Percentiles rank a stretch among this genome's conserved stretches.
phyloP scores from a whole-genome alignment of 2,888 invertebrate genomes.

The Drosophila histrio region DNA sequence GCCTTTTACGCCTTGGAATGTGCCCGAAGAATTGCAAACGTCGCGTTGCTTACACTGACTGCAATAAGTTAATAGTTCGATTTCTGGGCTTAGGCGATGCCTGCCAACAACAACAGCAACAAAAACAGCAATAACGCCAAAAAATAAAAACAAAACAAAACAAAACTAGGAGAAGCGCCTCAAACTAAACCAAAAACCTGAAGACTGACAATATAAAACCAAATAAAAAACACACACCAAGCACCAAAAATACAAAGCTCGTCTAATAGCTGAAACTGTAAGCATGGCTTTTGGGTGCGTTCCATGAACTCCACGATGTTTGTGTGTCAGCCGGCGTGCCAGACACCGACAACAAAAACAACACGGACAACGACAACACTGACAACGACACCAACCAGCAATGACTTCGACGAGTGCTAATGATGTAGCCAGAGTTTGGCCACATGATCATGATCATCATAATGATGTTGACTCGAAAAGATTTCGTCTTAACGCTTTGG shows the following conservation, averaged over 20 bases:
- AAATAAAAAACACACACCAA: conserved; percentile 7
- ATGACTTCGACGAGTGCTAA: conserved; percentile 63
- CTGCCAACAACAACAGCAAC: conserved; percentile 21
- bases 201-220: conserved; percentile 11
- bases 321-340: conserved; percentile 80
- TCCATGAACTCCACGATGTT: conserved; percentile 84
- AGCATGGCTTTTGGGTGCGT: conserved; percentile 84
- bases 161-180: conserved; percentile 69
- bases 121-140: conserved; percentile 21
- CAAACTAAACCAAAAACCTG: conserved; percentile 45
- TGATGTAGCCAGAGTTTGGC: conserved; percentile 65
- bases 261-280: conserved; percentile 63
- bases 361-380: conserved; percentile 12
- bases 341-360: conserved; percentile 35
- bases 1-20: conserved; percentile 58
- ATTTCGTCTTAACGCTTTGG: conserved; percentile 43
- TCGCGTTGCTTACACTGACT: conserved; percentile 66
- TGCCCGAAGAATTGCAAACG: conserved; percentile 61
- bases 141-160: conserved; percentile 27
- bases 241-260: conserved; percentile 53
- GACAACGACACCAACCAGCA: conserved; percentile 14
- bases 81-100: conserved; percentile 49
- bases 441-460: conserved; percentile 40
- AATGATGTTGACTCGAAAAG: conserved; percentile 48
- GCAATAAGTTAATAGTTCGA: conserved; percentile 81